Percentiles rank a stretch among this genome's conserved stretches.
Evolutionary conservation across 2,888 invertebrate genomes (phyloP).

Genomic region (Diplazon laetatorius): DNA sequence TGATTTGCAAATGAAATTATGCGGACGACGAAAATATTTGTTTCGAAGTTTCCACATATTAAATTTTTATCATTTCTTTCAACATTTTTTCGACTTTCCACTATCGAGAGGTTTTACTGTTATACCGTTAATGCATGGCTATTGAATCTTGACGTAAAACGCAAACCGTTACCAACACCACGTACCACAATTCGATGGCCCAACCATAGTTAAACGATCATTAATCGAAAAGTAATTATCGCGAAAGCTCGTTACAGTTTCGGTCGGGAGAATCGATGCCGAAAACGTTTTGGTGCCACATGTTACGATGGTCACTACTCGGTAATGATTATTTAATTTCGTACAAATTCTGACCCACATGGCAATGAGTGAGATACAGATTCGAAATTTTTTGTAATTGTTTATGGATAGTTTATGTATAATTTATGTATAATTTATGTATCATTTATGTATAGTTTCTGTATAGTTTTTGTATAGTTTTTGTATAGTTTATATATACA

Average conservation of each 20-base stretch:
- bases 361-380: conserved; percentile 4
- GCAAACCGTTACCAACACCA: conserved; percentile 1
- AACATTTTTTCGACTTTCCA: too few relatives aligned
- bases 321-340: conserved; percentile 71
- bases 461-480: too few relatives aligned
- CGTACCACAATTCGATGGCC: neutral
- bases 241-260: conserved; percentile 69
- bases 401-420: too few relatives aligned
- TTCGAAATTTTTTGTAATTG: conserved; percentile 8
- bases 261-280: conserved; percentile 7
- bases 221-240: conserved; percentile 70
- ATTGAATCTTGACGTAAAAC: conserved; percentile 27
- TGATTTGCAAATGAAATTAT: too few relatives aligned
- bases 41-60: too few relatives aligned
- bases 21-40: too few relatives aligned
- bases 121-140: conserved; percentile 8
- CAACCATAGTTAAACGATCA: conserved; percentile 20
- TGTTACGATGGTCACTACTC: conserved; percentile 50
- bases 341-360: conserved; percentile 59
- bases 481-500: too few relatives aligned
- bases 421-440: too few relatives aligned
- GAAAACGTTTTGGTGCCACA: neutral
- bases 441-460: too few relatives aligned
- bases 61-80: too few relatives aligned
- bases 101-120: too few relatives aligned